These are phyloP conservation scores for Lytechinus pictus DNA, from an alignment of 35 echinoderm and acorn worm species.

Conservation along the genomic window DNA sequence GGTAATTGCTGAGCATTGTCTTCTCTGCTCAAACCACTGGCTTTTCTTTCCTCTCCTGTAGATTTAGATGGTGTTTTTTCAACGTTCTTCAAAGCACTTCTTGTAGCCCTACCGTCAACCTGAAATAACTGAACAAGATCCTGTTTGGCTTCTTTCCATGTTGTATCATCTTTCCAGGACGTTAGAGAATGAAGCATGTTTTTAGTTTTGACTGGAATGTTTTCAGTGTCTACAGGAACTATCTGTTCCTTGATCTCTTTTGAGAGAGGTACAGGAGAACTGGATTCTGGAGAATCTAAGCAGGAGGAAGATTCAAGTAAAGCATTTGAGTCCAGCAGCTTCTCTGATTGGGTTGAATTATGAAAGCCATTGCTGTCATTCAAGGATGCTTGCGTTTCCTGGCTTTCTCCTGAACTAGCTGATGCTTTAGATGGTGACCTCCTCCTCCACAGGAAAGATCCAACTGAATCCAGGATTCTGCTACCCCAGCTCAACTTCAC, in stretches of 20 bases:
- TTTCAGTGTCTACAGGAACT: not conserved
- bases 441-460: not conserved
- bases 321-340: not conserved
- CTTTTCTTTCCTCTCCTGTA: not conserved
- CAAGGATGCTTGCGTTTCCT: not conserved
- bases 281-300: not conserved
- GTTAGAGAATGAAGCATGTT: not conserved
- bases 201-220: not conserved
- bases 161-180: conserved; percentile 21
- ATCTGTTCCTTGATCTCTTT: conserved; percentile 25
- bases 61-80: not conserved
- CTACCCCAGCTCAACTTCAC: not conserved
- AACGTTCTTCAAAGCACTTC: not conserved
- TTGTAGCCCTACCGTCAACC: conserved; percentile 5
- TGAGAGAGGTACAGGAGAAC: not conserved
- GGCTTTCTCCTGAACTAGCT: not conserved
- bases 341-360: not conserved
- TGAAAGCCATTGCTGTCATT: not conserved
- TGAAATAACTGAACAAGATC: conserved; percentile 32
- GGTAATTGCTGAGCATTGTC: not conserved
- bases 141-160: conserved; percentile 32
- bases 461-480: not conserved
- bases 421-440: not conserved
- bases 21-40: not conserved
- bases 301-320: not conserved